A percentile compares a stretch with the other conserved stretches of the same genome.
These are phyloP conservation scores for Morus bassanus DNA, from an alignment of 2,797 vertebrate species.

Conservation along the genomic window DNA sequence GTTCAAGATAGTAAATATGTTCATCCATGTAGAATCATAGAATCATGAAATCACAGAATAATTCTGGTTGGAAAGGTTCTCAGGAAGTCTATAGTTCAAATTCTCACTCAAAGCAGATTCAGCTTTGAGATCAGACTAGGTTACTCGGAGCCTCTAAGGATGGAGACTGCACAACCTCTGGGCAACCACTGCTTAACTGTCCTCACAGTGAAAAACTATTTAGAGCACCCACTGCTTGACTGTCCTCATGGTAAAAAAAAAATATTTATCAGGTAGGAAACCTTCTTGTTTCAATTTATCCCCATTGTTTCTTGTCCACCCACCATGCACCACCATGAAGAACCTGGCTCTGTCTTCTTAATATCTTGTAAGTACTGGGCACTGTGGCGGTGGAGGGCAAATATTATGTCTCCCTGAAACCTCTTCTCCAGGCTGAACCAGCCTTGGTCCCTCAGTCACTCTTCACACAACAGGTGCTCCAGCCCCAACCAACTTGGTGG, in stretches of 20 bases:
- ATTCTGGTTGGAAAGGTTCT: background rate
- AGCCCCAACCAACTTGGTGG: background rate
- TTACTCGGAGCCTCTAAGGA: background rate
- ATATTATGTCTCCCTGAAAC: background rate
- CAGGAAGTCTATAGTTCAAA: background rate
- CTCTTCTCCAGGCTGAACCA: background rate
- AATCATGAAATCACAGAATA: background rate
- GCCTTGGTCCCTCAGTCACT: background rate
- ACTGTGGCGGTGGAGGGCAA: background rate
- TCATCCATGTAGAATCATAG: background rate
- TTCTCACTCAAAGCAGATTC: background rate
- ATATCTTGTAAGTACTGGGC: background rate
- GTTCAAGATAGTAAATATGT: background rate
- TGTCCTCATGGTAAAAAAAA: background rate
- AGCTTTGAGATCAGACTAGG: background rate
- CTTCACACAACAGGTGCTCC: background rate
- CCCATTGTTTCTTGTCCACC: background rate
- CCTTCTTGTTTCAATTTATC: background rate
- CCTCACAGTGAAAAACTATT: background rate
- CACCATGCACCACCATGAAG: background rate
- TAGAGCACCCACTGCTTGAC: background rate
- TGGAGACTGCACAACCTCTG: background rate
- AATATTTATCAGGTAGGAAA: background rate
- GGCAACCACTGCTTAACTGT: background rate
- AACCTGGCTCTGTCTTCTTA: background rate